Evolutionary conservation across 2,113 vertebrate genomes (phyloP).

Genomic region (Hyaena hyaena): DNA sequence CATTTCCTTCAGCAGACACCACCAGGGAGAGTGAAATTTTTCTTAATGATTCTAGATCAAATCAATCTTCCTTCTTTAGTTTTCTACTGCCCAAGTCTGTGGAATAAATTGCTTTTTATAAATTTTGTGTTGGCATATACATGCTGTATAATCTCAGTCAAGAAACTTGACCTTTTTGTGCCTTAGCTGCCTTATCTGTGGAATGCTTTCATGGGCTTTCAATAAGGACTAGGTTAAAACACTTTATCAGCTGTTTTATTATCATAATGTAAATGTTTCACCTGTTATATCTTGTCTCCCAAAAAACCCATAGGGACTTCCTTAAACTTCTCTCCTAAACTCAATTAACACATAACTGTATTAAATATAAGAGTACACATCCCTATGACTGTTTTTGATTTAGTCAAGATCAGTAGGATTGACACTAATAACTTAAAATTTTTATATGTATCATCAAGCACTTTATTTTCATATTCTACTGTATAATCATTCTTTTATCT

Average conservation of each 20-base stretch:
- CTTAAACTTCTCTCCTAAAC: not conserved
- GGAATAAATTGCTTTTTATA: not conserved
- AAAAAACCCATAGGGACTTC: not conserved
- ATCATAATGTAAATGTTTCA: conserved; percentile 12
- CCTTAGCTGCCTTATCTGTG: conserved; percentile 6
- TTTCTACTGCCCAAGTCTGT: conserved; percentile 12
- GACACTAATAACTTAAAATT: conserved; percentile 55
- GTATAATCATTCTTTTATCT: not conserved
- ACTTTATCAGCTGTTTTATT: not conserved
- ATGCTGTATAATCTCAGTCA: not conserved
- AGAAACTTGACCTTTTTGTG: conserved; percentile 27
- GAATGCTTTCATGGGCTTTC: conserved; percentile 40
- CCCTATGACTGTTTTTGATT: conserved; percentile 21
- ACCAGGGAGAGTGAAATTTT: conserved; percentile 25
- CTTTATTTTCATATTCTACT: not conserved
- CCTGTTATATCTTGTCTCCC: not conserved
- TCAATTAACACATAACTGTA: not conserved
- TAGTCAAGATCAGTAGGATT: not conserved
- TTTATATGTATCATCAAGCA: not conserved
- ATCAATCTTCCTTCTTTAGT: not conserved
- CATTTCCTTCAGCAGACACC: conserved; percentile 19
- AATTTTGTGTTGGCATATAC: not conserved
- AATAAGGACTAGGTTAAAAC: not conserved
- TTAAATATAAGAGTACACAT: not conserved
- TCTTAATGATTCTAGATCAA: not conserved